Evolutionary conservation across 1,140 invertebrate species (phyloP), one percentile per base, ranked within the genome.

Genomic region (Zaprionus kolodkinae): DNA sequence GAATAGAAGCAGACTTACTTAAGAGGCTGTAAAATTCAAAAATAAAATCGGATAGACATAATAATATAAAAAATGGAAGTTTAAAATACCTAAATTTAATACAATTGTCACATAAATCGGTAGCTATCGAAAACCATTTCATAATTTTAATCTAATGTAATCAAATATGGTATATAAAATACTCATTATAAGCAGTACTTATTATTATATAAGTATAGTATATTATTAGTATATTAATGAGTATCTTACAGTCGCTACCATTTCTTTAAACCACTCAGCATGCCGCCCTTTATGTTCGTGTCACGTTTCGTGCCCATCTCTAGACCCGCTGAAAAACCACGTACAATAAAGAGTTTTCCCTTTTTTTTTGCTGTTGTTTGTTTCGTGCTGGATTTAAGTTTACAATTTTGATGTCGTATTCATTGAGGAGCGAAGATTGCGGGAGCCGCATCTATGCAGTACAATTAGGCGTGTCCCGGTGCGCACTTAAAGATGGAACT

Each of bases 401-500:
- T 65, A 72, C 67, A 67, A 25, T 79, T 76, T 68, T 68, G 45
- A 52, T 67, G 59, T 50, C 12, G 52, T 63, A 55, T 62, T 72
- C 67, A 60, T 71, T 62, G 36, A 27, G 25, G 61, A 36, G 60
- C 30, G 48, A 45, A 45, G 40, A 13, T 63, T 25, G 52, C 21
- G 52, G 15, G 30, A 27, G 17, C 12, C 27, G 43, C 15, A 0
- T 30, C 30, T 54, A 21, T 21, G 21, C 21, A 21, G 21, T 21
- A 54, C 73, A 76, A 76, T 76, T 76, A 76, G 69, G 55, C 38
- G 40, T 75, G 72, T 64, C 66, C 55, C 40, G 40, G 12, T 15
- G 11, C 38, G 33, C 50, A 35, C 52, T 65, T 25, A n/a, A 48
- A 21, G n/a, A 15, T 69, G 17, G 17, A 52, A 69, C 40, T 67